A percentile compares a stretch with the other conserved stretches of the same genome.
phyloP scores from a whole-genome alignment of 2,888 invertebrate species.

The Thera britannica region DNA sequence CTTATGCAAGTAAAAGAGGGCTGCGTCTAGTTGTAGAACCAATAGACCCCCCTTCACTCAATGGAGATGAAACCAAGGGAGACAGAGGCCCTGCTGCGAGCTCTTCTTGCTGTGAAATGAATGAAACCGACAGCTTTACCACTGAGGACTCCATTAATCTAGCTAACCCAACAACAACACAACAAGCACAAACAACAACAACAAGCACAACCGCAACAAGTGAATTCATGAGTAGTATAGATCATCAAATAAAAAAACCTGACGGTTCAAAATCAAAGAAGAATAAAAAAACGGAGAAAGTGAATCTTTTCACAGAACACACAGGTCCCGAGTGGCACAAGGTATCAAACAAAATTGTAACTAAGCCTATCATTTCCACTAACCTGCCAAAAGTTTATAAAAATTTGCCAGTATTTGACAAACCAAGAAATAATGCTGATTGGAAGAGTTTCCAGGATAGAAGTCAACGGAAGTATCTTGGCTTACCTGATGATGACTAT shows the following conservation, averaged over 20 bases:
- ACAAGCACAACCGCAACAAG: neutral
- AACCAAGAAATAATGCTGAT: conserved; percentile 46
- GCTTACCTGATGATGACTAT: conserved; percentile 40
- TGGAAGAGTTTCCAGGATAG: conserved; percentile 52
- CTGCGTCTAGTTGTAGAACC: neutral
- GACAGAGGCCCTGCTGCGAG: neutral
- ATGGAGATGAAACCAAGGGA: neutral
- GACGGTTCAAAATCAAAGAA: neutral
- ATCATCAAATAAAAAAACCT: neutral
- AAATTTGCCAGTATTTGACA: conserved; percentile 63
- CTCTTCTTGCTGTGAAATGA: neutral
- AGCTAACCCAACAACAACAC: neutral
- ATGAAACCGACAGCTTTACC: neutral
- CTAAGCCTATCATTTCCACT: conserved; percentile 58
- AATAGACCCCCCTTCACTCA: neutral
- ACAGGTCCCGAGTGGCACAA: conserved; percentile 60
- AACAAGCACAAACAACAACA: too few species aligned
- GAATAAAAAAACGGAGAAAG: conserved; percentile 26
- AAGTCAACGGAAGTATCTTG: conserved; percentile 66
- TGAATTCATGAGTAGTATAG: neutral
- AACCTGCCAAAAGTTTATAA: conserved; percentile 63
- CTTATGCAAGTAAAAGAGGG: neutral
- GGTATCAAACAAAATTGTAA: conserved; percentile 55
- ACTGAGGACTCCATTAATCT: neutral
- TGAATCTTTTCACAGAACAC: conserved; percentile 54